These are phyloP conservation scores for Iguana delicatissima DNA, from an alignment of 2,797 vertebrate genomes.

Conservation along the genomic window DNA sequence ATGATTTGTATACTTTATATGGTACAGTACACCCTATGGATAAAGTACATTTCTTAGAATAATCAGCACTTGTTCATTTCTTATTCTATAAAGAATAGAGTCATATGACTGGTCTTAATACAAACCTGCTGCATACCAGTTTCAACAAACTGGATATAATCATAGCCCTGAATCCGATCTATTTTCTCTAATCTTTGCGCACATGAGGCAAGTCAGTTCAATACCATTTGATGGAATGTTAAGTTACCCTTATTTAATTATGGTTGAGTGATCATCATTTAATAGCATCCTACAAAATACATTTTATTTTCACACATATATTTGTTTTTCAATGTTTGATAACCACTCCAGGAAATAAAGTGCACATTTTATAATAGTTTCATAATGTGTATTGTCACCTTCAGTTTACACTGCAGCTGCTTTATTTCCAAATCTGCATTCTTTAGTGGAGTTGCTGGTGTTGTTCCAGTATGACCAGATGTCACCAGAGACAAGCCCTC, in stretches of 20 bases:
- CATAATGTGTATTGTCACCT: constrained; percentile 82
- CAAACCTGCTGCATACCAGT: constrained; percentile 6
- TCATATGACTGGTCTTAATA: constrained; percentile 14
- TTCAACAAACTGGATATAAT: constrained; percentile 41
- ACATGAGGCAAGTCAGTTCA: constrained; percentile 1
- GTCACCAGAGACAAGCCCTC: constrained; percentile 62
- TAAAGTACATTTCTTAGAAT: neutral
- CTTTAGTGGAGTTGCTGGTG: constrained; percentile 78
- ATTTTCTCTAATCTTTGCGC: constrained; percentile 11
- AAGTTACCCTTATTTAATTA: constrained; percentile 40
- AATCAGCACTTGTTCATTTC: neutral
- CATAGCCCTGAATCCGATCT: neutral
- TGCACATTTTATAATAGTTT: constrained; percentile 39
- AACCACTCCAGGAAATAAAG: constrained; percentile 50
- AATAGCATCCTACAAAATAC: constrained; percentile 27
- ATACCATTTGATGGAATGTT: constrained; percentile 17
- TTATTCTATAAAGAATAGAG: constrained; percentile 35
- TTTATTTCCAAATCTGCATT: constrained; percentile 87
- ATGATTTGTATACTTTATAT: neutral
- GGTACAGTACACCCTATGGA: neutral
- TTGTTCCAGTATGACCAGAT: constrained; percentile 69
- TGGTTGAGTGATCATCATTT: constrained; percentile 3
- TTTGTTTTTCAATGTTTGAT: constrained; percentile 18
- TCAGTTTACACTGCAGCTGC: constrained; percentile 91
- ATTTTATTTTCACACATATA: constrained; percentile 34